These are phyloP conservation scores for Danionella cerebrum DNA, from an alignment of 2,113 vertebrate genomes.

Conservation along the genomic window DNA sequence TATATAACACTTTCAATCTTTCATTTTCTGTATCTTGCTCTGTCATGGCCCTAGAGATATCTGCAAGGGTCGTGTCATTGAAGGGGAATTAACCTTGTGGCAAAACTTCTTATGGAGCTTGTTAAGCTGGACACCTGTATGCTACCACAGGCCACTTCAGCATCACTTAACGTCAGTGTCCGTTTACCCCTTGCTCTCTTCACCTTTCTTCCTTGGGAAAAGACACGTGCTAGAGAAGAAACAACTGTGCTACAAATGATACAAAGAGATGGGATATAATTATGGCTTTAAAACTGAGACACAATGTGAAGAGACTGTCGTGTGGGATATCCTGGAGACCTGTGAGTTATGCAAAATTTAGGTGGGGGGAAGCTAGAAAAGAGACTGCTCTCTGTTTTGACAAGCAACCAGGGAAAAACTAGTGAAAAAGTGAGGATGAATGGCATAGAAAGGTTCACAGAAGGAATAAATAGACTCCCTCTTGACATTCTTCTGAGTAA, in stretches of 20 bases:
- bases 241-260: constrained; percentile 49
- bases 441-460: background rate
- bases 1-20: background rate
- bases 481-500: background rate
- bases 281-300: constrained; percentile 31
- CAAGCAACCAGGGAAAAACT: background rate
- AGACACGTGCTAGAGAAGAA: constrained; percentile 13
- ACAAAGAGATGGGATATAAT: constrained; percentile 36
- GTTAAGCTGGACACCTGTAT: constrained; percentile 51
- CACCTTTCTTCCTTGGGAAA: constrained; percentile 25
- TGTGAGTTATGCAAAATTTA: constrained; percentile 36
- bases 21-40: background rate
- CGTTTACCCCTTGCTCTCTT: constrained; percentile 14
- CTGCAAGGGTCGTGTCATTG: constrained; percentile 25
- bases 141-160: constrained; percentile 21
- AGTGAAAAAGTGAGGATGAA: background rate
- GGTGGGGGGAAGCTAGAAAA: background rate
- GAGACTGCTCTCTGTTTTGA: background rate
- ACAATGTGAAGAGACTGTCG: background rate
- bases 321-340: background rate
- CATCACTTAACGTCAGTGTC: constrained; percentile 20
- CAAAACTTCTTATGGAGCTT: constrained; percentile 44
- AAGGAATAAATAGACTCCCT: background rate
- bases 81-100: constrained; percentile 52
- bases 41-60: constrained; percentile 25